phyloP scores from a whole-genome alignment of 2,797 vertebrate species.

The Eutrigla gurnardus region DNA sequence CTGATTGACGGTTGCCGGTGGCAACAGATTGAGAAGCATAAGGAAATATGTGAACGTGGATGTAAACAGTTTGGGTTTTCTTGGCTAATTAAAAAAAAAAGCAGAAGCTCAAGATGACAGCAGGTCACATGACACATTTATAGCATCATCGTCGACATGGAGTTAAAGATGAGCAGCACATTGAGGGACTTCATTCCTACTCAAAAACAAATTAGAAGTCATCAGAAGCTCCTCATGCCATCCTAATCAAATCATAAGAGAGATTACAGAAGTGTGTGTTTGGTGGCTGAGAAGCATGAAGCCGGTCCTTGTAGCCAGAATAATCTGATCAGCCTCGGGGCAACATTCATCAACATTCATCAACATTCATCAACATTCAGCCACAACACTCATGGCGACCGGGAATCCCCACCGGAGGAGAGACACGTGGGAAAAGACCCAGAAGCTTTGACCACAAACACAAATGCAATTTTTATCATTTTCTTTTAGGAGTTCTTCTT shows the following conservation, averaged over 20 bases:
- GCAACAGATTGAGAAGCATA: neutral
- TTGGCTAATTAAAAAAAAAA: neutral
- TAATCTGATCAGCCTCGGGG: neutral
- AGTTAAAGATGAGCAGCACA: neutral
- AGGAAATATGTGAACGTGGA: neutral
- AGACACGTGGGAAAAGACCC: neutral
- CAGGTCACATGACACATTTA: neutral
- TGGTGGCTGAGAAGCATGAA: neutral
- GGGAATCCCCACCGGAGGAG: neutral
- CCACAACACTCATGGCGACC: neutral
- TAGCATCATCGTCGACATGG: neutral
- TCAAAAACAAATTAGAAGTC: neutral
- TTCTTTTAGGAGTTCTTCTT: no score
- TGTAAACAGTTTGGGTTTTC: neutral
- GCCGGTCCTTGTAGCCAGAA: conserved; percentile 13
- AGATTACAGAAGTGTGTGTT: neutral
- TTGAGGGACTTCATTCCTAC: neutral
- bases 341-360: neutral
- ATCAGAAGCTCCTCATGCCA: neutral
- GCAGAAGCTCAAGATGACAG: neutral
- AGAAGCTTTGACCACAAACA: neutral
- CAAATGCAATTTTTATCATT: neutral
- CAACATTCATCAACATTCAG: neutral
- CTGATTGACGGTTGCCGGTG: neutral
- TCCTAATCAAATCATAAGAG: neutral